These are phyloP conservation scores for Unio pictorum DNA, from an alignment of 2,888 invertebrate species.

Conservation along the genomic window DNA sequence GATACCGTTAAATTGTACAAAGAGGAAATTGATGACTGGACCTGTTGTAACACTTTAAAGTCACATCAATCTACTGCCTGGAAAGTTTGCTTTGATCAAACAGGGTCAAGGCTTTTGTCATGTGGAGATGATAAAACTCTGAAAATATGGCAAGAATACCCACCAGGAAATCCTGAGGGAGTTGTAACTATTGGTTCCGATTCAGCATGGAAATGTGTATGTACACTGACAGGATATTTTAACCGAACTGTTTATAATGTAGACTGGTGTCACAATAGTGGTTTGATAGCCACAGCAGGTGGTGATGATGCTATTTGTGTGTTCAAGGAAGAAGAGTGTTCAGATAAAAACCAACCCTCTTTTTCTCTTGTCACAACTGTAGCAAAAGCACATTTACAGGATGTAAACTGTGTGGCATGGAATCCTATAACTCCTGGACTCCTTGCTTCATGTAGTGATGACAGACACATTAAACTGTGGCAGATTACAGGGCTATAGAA, in stretches of 20 bases:
- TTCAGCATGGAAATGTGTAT: slow-evolving; percentile 91
- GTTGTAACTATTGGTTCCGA: slow-evolving; percentile 73
- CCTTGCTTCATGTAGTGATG: slow-evolving; percentile 92
- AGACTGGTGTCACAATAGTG: slow-evolving; percentile 82
- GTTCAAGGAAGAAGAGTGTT: slow-evolving; percentile 79
- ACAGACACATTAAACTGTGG: slow-evolving; percentile 93
- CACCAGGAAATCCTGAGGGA: slow-evolving; percentile 83
- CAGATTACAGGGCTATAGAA: no score
- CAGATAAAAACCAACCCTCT: slow-evolving; percentile 74
- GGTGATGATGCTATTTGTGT: slow-evolving; percentile 93
- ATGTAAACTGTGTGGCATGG: slow-evolving; percentile 95
- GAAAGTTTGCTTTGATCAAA: slow-evolving; percentile 89
- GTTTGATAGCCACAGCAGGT: slow-evolving; percentile 89
- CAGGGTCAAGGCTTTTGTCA: slow-evolving; percentile 82
- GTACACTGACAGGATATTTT: slow-evolving; percentile 91
- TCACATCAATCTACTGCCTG: slow-evolving; percentile 97
- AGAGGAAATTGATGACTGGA: slow-evolving; percentile 83
- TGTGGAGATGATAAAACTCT: slow-evolving; percentile 94
- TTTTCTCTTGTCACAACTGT: slow-evolving; percentile 80
- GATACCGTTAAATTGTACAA: slow-evolving; percentile 92
- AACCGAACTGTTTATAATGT: slow-evolving; percentile 91
- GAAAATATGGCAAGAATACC: slow-evolving; percentile 92
- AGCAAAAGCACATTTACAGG: slow-evolving; percentile 87
- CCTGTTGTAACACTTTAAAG: slow-evolving; percentile 60
- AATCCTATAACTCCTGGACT: slow-evolving; percentile 83